Percentiles rank a stretch among this genome's conserved stretches.
Evolutionary conservation across 2,113 vertebrate species (phyloP).

Genomic region (Engraulis encrasicolus): DNA sequence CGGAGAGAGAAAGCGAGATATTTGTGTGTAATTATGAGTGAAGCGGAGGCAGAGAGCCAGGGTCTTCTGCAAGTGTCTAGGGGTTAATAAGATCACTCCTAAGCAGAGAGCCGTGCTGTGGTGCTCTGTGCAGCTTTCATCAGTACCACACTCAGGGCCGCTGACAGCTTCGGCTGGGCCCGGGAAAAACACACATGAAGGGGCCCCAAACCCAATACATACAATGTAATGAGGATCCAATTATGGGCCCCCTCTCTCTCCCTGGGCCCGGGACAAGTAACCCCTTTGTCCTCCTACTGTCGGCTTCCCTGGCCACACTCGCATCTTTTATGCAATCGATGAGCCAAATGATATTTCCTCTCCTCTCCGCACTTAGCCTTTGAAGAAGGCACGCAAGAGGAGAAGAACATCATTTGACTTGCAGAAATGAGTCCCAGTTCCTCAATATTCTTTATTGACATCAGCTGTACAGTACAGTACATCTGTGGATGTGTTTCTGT

Average conservation of each 20-base stretch:
- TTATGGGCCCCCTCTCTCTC: too few relatives aligned
- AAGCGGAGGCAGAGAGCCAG: constrained; percentile 36
- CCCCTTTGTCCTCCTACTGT: too few relatives aligned
- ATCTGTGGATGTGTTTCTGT: constrained; percentile 39
- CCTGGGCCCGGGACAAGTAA: too few relatives aligned
- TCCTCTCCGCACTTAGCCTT: constrained; percentile 55
- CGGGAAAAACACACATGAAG: too few relatives aligned
- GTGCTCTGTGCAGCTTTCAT: constrained; percentile 70
- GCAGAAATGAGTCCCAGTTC: constrained; percentile 55
- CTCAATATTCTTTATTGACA: constrained; percentile 50
- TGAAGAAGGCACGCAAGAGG: constrained; percentile 59
- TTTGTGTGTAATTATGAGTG: constrained; percentile 33
- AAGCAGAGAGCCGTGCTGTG: constrained; percentile 49
- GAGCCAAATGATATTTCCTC: constrained; percentile 69
- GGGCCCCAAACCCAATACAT: too few relatives aligned
- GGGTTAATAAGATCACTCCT: constrained; percentile 70
- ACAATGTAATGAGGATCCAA: too few relatives aligned
- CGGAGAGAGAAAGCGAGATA: too few relatives aligned
- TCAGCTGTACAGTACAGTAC: constrained; percentile 51
- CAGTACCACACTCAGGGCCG: constrained; percentile 67
- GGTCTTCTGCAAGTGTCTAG: constrained; percentile 51
- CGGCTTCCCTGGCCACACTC: constrained; percentile 68
- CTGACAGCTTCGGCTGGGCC: too few relatives aligned
- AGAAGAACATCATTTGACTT: constrained; percentile 63
- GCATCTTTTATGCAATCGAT: constrained; percentile 70